Evolutionary conservation across 1,140 invertebrate genomes (phyloP).

Genomic region (Papilio glaucus): DNA sequence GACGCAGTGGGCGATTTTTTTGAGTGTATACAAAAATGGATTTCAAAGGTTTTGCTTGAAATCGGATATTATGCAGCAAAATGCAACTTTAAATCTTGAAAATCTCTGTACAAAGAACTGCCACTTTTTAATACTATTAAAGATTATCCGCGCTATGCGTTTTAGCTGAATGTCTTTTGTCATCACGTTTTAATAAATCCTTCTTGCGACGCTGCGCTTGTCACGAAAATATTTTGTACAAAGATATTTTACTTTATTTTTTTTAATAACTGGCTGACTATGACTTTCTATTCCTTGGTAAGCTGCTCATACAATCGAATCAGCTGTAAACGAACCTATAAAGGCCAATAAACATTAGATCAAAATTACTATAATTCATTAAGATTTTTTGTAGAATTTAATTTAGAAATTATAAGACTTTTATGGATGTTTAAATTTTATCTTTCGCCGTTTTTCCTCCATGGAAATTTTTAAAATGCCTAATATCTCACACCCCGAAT

Average conservation of each 20-base stretch:
- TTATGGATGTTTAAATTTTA: too few relatives aligned
- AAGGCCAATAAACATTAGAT: too few relatives aligned
- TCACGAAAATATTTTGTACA: neutral
- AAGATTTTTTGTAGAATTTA: too few relatives aligned
- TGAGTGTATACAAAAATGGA: too few relatives aligned
- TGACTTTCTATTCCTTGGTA: neutral
- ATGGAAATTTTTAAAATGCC: too few relatives aligned
- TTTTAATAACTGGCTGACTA: neutral
- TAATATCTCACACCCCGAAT: too few relatives aligned
- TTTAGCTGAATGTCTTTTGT: conserved; percentile 21
- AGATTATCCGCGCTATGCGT: conserved; percentile 9
- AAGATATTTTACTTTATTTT: neutral
- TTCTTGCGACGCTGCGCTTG: conserved; percentile 9
- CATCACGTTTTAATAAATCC: conserved; percentile 19
- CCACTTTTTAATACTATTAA: conserved; percentile 16
- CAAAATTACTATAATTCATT: too few relatives aligned
- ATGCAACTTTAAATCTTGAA: conserved; percentile 9
- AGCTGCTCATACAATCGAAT: neutral
- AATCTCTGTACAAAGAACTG: conserved; percentile 20
- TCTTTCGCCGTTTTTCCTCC: too few relatives aligned
- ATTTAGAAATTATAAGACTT: too few relatives aligned
- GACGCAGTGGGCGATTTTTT: too few relatives aligned
- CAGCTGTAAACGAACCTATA: too few relatives aligned
- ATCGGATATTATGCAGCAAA: neutral
- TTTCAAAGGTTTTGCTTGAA: neutral